A percentile compares a stretch with the other conserved stretches of the same genome.
Evolutionary conservation across 2,113 vertebrate genomes (phyloP).

Genomic region (Helogale parvula): DNA sequence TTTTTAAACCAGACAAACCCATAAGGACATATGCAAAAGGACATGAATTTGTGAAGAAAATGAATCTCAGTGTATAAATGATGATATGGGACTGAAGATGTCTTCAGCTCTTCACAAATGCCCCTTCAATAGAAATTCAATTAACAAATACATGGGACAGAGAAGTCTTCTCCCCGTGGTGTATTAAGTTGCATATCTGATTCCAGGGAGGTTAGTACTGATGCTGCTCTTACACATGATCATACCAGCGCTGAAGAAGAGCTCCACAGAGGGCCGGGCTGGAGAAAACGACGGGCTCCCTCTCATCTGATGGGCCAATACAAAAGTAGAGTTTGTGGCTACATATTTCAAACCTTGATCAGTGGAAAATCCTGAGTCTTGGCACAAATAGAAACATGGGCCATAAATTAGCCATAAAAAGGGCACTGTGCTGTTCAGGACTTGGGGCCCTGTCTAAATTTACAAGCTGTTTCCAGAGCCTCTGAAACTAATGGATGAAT

Average conservation of each 20-base stretch:
- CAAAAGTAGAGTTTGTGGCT: slow-evolving; percentile 72
- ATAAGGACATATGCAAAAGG: neutral
- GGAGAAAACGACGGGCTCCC: slow-evolving; percentile 26
- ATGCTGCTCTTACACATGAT: slow-evolving; percentile 32
- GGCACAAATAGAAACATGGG: slow-evolving; percentile 81
- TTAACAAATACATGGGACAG: fast-evolving
- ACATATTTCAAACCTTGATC: slow-evolving; percentile 80
- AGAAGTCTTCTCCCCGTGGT: neutral
- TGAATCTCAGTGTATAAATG: neutral
- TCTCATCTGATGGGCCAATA: slow-evolving; percentile 46
- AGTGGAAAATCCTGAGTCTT: slow-evolving; percentile 68
- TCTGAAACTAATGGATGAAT: slow-evolving; percentile 80
- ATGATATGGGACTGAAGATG: neutral
- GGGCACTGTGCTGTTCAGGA: slow-evolving; percentile 60
- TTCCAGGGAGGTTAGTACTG: neutral
- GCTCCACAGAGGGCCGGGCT: neutral
- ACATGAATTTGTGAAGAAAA: neutral
- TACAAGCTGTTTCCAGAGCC: slow-evolving; percentile 81
- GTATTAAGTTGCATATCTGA: neutral
- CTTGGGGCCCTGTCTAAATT: slow-evolving; percentile 75
- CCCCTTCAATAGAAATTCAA: neutral
- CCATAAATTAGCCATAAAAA: slow-evolving; percentile 81
- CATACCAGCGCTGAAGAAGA: neutral
- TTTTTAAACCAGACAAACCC: neutral
- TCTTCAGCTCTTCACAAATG: neutral